Conservation (phyloP, 2,797 vertebrate genomes). For the Eurystomus glaucurus region DNA sequence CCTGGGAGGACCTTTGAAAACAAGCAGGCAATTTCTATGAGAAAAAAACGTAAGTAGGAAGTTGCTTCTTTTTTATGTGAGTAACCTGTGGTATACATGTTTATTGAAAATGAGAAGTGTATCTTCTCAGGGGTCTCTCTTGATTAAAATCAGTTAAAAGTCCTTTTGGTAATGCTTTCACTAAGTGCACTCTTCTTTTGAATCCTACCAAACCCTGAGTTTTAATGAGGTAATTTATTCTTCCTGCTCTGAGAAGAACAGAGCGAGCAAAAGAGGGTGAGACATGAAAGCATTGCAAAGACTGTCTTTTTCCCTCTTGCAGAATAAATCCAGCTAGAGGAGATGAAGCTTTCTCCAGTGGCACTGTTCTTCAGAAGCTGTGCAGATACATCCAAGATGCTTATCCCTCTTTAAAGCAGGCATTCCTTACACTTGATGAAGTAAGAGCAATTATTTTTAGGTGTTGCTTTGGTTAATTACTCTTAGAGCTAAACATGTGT, state of each 20-base stretch:
- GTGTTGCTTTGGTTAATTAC: not conserved
- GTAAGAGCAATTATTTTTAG: slow-evolving; percentile 67
- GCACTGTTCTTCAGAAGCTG: slow-evolving; percentile 67
- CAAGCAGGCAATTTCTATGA: not conserved
- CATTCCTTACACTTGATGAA: slow-evolving; percentile 64
- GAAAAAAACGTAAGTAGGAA: slow-evolving; percentile 31
- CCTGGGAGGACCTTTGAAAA: not conserved
- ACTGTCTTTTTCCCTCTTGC: not conserved
- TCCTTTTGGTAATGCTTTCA: not conserved
- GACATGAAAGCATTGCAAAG: not conserved
- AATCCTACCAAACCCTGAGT: not conserved
- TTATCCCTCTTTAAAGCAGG: slow-evolving; percentile 75
- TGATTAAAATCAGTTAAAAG: not conserved
- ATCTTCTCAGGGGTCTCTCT: not conserved
- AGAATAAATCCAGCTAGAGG: slow-evolving; percentile 35
- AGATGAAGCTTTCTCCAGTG: slow-evolving; percentile 7
- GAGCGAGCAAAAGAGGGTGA: not conserved
- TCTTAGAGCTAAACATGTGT: not conserved
- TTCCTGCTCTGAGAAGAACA: not conserved
- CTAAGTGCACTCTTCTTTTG: not conserved
- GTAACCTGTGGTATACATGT: not conserved
- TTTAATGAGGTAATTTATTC: slow-evolving; percentile 39
- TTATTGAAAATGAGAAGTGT: not conserved
- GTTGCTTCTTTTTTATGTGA: not conserved
- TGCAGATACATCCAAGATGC: slow-evolving; percentile 54